Percentiles rank a stretch among this genome's conserved stretches.
Conservation (phyloP, 2,888 invertebrate species). For the Drosophila paracracens region DNA sequence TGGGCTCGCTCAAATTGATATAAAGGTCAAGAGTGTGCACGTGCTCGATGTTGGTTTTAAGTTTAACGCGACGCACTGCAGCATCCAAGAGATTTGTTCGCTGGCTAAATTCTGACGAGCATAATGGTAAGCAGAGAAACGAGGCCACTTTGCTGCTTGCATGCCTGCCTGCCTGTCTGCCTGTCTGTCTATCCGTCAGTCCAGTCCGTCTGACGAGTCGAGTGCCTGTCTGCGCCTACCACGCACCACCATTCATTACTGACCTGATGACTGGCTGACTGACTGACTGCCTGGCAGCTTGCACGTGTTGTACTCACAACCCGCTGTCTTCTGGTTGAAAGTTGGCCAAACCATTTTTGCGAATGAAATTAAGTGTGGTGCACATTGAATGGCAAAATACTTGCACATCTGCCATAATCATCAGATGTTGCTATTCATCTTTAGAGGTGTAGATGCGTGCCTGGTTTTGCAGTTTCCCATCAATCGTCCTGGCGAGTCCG, state of each 20-base stretch:
- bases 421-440: neutral
- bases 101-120: conserved; percentile 21
- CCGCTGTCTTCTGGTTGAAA: conserved; percentile 44
- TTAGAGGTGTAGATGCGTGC: neutral
- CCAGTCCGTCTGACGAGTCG: neutral
- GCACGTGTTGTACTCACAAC: conserved; percentile 55
- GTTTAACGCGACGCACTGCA: neutral
- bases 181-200: neutral
- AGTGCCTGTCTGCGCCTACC: conserved; percentile 1
- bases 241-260: conserved; percentile 42
- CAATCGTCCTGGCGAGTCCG: neutral
- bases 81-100: conserved; percentile 25
- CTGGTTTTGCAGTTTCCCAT: neutral
- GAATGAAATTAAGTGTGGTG: conserved; percentile 58
- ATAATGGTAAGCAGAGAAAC: conserved; percentile 23
- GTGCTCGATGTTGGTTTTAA: conserved; percentile 30
- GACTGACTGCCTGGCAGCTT: neutral
- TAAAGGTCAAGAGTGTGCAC: conserved; percentile 68
- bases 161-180: neutral
- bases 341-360: conserved; percentile 44
- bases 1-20: conserved; percentile 68
- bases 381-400: conserved; percentile 42
- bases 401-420: neutral
- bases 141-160: conserved; percentile 27
- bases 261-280: conserved; percentile 9